Conservation (phyloP, 2,888 invertebrate genomes). For the Philaethria dido region DNA sequence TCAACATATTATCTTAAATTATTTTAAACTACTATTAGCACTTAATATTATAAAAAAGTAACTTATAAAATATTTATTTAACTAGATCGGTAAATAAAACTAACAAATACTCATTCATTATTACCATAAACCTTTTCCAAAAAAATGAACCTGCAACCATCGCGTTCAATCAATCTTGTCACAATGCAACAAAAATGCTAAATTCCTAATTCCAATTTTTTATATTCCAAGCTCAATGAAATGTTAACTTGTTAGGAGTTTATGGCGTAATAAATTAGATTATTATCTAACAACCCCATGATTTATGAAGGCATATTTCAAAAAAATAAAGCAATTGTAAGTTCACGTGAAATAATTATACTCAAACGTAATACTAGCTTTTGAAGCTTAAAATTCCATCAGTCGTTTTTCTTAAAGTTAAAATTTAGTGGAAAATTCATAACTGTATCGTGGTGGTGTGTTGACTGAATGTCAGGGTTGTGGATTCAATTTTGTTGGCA, state of each 20-base stretch:
- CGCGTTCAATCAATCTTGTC: background rate
- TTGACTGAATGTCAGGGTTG: background rate
- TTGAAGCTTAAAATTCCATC: background rate
- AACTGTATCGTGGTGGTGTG: background rate
- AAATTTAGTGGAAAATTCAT: constrained; percentile 1
- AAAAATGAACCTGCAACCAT: background rate
- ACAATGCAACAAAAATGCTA: background rate
- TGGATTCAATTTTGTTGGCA: background rate
- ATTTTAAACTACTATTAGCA: too few species aligned
- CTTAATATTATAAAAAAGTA: too few species aligned
- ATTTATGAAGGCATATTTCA: constrained; percentile 33
- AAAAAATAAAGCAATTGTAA: constrained; percentile 30
- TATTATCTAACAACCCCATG: constrained; percentile 33
- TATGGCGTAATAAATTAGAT: constrained; percentile 36
- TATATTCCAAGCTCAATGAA: constrained; percentile 21
- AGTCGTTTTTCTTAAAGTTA: constrained; percentile 26
- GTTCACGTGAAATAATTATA: constrained; percentile 24
- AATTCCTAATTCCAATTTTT: constrained; percentile 2
- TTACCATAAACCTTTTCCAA: too few species aligned
- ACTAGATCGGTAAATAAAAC: too few species aligned
- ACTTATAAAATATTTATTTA: too few species aligned
- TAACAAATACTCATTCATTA: too few species aligned
- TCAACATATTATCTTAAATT: too few species aligned
- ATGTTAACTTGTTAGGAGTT: constrained; percentile 27
- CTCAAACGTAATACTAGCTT: constrained; percentile 17